Evolutionary conservation across 1,140 invertebrate genomes (phyloP), one percentile per base, ranked within the genome.

Genomic region (Eumaeus atala): DNA sequence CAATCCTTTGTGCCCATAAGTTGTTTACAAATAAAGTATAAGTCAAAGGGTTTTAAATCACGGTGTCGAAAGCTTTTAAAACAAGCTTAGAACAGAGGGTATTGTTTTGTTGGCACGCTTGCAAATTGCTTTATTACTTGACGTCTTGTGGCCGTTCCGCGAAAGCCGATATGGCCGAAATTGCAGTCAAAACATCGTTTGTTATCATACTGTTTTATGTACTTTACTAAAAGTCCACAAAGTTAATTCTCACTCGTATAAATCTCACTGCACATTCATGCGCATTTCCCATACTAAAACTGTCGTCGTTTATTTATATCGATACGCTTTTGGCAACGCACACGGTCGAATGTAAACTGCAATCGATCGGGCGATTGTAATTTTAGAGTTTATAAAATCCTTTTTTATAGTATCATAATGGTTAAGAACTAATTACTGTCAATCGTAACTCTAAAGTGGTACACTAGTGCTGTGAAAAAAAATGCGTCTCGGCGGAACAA

Each of bases 21-120:
- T 72, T 87, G 84, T 87, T 87, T 87, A 84, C 84, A 82, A 84
- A 84, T 78, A 84, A 74, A 64, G 72, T 73, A 62, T 74, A 70
- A 77, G 72, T 81, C 81, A 84, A 84, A 87, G 84, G 84, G 82
- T 85, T 84, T 84, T 87, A 87, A 85, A 87, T 87, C 81, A 85
- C 72, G 64, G 75, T 64, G 81, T 84, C 72, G 80, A 84, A 80
- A 87, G 82, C 74, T 84, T 79, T 84, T 75, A 76, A 84, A 87
- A 84, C 77, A 84, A 77, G 70, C 75, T 87, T 79, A 85, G 81
- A 84, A 84, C 66, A 69, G 66, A 58, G 67, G 51, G 67, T 67
- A 81, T 87, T 87, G 84, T 87, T 83, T 82, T 81, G 77, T 72
- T 82, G 75, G 76, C 74, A 72, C 69, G 72, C 66, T 71, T 66